phyloP scores from a whole-genome alignment of 2,113 vertebrate genomes.

The Xiphophorus maculatus region DNA sequence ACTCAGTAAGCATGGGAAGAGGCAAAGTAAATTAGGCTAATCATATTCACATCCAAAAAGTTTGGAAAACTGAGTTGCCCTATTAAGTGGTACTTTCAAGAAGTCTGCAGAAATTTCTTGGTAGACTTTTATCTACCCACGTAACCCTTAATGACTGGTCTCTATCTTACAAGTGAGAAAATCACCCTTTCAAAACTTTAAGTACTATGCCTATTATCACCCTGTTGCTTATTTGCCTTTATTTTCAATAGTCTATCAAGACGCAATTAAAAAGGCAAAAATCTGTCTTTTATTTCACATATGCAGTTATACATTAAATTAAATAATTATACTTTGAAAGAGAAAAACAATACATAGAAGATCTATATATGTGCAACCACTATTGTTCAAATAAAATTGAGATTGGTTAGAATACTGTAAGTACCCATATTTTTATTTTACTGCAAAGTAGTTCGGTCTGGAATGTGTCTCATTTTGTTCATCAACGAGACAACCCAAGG shows the following conservation, averaged over 20 bases:
- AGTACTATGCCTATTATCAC: not conserved
- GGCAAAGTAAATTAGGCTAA: slow-evolving; percentile 32
- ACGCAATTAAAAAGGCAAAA: not conserved
- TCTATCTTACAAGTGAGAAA: not conserved
- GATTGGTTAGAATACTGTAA: no score
- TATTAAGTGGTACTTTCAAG: slow-evolving; percentile 2
- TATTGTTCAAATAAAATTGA: no score
- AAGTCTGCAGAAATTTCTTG: slow-evolving; percentile 10
- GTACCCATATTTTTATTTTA: no score
- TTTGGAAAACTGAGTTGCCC: slow-evolving; percentile 1
- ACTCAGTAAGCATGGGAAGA: not conserved
- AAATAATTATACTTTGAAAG: no score
- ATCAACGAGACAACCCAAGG: no score
- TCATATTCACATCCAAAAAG: slow-evolving; percentile 16
- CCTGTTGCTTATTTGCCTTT: not conserved
- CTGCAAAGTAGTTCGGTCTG: no score
- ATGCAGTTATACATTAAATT: no score
- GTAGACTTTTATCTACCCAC: not conserved
- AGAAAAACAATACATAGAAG: no score
- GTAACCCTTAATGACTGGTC: not conserved
- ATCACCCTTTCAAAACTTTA: not conserved
- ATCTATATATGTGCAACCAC: no score
- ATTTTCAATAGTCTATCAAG: not conserved
- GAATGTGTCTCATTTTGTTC: no score
- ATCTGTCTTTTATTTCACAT: not conserved